Conservation (phyloP, 37 sponge, comb jelly and placozoan species). For the Ianthella basta region DNA sequence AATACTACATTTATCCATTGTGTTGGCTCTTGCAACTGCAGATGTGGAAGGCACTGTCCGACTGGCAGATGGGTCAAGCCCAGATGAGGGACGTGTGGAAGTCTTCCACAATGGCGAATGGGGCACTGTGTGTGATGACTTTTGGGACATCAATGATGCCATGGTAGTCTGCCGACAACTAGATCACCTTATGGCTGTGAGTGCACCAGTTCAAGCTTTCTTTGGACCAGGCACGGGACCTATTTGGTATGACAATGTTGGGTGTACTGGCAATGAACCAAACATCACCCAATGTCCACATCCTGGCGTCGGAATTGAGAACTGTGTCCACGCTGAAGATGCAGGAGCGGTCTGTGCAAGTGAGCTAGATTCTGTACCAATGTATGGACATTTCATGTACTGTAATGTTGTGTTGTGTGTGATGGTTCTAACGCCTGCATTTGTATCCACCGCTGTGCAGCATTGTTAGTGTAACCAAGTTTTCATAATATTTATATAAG, state of each 20-base stretch:
- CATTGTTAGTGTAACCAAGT: not conserved
- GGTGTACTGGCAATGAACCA: not conserved
- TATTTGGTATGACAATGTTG: slow-evolving; percentile 14
- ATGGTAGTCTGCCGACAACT: slow-evolving; percentile 39
- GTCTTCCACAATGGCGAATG: slow-evolving; percentile 31
- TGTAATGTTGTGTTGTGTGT: no score
- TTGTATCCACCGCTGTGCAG: not conserved
- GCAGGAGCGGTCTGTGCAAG: slow-evolving; percentile 31
- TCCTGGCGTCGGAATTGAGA: not conserved
- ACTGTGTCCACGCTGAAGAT: slow-evolving; percentile 46
- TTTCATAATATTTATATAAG: not conserved
- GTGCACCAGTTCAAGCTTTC: not conserved
- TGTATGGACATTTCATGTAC: no score
- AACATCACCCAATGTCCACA: not conserved
- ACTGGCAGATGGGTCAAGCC: slow-evolving; percentile 10
- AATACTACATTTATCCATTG: no score
- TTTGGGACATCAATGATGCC: slow-evolving; percentile 40
- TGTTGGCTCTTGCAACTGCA: no score
- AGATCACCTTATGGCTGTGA: slow-evolving; percentile 19
- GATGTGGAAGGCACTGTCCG: not conserved
- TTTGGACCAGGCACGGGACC: slow-evolving; percentile 1
- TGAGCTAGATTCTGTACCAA: not conserved
- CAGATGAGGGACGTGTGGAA: slow-evolving; percentile 43
- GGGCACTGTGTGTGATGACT: slow-evolving; percentile 48
- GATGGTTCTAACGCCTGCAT: not conserved